Evolutionary conservation across 2,113 vertebrate genomes (phyloP), one percentile per base, ranked within the genome.

Genomic region (Gulo gulo): DNA sequence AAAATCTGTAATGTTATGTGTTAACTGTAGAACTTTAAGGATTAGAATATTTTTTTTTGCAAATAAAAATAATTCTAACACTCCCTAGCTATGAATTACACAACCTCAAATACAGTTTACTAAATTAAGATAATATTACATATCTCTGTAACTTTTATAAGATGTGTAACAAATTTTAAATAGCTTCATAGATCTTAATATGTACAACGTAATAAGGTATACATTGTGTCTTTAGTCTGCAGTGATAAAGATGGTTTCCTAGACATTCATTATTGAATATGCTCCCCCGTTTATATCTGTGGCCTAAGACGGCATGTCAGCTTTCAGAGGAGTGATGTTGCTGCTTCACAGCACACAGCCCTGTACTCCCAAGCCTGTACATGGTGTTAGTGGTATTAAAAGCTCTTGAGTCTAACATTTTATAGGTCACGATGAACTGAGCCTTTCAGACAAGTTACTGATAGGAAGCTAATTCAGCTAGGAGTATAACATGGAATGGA

Each of bases 231-330:
- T 92, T 91, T 96, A 82, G 81, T 90, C 92, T 95, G 26, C 69
- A 97, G 81, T 80, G 26, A n/a, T 83, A 39, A 97, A 96, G 95
- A 95, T 93, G 87, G 97, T 63, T 98, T 97, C 79, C 73, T 88
- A 86, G 94, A 96, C 94, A 98, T 98, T 96, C 98, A 99, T 99
- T 98, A 98, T 99, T 99, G 98, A 99, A 76, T 95, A 47, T 95
- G 67, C 97, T 98, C 96, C 95, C 98, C 97, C 98, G 99, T 99
- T 99, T 99, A 98, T 99, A 99, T 99, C 99, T 98, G 98, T 99
- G 98, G 99, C 99, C 98, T 98, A 96, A 98, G 98, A 97, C 98
- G 98, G 98, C 97, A 96, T 98, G 98, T 98, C 97, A 87, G 98
- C 98, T 98, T 99, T 99, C 99, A 82, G 97, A 98, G 98, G 99